phyloP scores from a whole-genome alignment of 2,797 vertebrate genomes.

The Lemur catta region DNA sequence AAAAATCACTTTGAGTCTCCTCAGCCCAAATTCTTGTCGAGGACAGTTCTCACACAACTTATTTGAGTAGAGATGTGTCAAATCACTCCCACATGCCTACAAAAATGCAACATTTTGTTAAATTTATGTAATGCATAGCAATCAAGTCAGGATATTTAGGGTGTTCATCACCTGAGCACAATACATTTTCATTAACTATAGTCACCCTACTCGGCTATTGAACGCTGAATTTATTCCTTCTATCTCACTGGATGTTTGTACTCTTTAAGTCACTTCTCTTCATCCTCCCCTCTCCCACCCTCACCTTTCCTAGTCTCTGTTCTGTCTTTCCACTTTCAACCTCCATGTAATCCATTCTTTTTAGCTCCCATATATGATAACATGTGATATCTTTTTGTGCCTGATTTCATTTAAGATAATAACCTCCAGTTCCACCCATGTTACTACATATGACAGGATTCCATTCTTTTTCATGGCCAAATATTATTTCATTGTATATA shows the following conservation, averaged over 20 bases:
- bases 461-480: background rate
- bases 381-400: background rate
- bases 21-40: too few species aligned
- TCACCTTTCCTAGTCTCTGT: background rate
- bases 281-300: background rate
- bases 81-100: too few species aligned
- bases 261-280: background rate
- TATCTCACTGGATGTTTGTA: background rate
- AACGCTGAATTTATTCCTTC: background rate
- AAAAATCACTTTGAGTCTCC: too few species aligned
- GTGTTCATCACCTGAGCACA: background rate
- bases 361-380: background rate
- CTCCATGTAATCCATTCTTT: background rate
- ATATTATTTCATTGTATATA: background rate
- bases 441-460: background rate
- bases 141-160: background rate
- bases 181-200: background rate
- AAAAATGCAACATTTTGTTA: background rate
- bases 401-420: background rate
- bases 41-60: too few species aligned
- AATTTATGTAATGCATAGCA: background rate
- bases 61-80: too few species aligned
- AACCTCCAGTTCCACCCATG: background rate
- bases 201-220: background rate
- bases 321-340: background rate